Conservation (phyloP, 1,140 invertebrate species). For the Acromyrmex echinatior region DNA sequence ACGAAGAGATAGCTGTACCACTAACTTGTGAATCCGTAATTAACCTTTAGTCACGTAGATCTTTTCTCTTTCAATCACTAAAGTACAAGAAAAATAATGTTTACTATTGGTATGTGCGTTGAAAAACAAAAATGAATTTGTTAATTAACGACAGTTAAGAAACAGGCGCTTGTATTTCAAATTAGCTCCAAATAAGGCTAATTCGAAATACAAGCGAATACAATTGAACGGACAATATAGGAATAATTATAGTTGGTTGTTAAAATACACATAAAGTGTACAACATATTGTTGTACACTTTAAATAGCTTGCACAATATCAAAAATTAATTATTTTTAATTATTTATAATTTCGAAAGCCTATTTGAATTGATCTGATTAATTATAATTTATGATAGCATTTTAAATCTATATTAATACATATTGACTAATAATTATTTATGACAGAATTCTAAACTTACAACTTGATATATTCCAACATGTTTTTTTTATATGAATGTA, state of each 20-base stretch:
- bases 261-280: not conserved
- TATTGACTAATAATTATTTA: not conserved
- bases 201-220: not conserved
- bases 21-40: constrained; percentile 46
- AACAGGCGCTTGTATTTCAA: not conserved
- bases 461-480: not conserved
- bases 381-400: not conserved
- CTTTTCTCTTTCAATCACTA: constrained; percentile 24
- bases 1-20: constrained; percentile 47
- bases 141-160: not conserved
- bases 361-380: not conserved
- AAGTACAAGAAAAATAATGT: not conserved
- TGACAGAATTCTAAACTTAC: not conserved
- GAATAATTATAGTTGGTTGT: not conserved
- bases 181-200: too few relatives aligned
- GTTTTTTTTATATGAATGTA: too few relatives aligned
- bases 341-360: not conserved
- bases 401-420: not conserved
- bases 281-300: too few relatives aligned
- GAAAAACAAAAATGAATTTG: not conserved
- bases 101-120: not conserved
- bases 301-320: not conserved
- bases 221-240: not conserved
- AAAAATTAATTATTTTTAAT: not conserved
- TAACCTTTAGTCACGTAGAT: constrained; percentile 11